Conservation (phyloP, 1,140 invertebrate species). For the Euschistus heros region DNA sequence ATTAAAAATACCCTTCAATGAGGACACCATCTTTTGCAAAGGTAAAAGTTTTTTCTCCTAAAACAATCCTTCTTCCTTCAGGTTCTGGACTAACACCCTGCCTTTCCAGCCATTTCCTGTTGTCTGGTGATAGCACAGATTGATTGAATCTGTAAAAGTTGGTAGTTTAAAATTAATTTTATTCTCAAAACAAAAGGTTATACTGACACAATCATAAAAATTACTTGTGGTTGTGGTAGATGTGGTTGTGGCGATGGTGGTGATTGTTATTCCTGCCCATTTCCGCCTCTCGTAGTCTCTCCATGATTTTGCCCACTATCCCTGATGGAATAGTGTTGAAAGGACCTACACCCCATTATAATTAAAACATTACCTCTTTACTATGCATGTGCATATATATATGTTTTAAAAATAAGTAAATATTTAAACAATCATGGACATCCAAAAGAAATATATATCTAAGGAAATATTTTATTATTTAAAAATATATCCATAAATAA, state of each 20-base stretch:
- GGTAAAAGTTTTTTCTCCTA: constrained; percentile 43
- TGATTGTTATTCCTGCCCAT: constrained; percentile 4
- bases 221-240: too few species aligned
- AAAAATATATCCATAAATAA: too few species aligned
- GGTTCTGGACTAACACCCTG: constrained; percentile 34
- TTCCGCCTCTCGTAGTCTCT: constrained; percentile 39
- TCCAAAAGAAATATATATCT: too few species aligned
- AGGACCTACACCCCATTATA: constrained; percentile 34
- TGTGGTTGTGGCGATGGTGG: constrained; percentile 1
- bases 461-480: too few species aligned
- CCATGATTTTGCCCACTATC: constrained; percentile 48
- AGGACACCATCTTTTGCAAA: constrained; percentile 42
- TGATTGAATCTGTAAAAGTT: constrained; percentile 7
- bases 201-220: too few species aligned
- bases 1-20: constrained; percentile 34
- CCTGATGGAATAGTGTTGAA: constrained; percentile 43
- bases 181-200: too few species aligned
- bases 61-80: constrained; percentile 32
- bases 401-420: too few species aligned
- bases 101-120: constrained; percentile 42
- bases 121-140: constrained; percentile 43
- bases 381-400: too few species aligned
- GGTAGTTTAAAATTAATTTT: too few species aligned
- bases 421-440: too few species aligned
- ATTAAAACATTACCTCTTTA: too few species aligned